Evolutionary conservation across 1,140 invertebrate species (phyloP).

Genomic region (Elymnias hypermnestra): DNA sequence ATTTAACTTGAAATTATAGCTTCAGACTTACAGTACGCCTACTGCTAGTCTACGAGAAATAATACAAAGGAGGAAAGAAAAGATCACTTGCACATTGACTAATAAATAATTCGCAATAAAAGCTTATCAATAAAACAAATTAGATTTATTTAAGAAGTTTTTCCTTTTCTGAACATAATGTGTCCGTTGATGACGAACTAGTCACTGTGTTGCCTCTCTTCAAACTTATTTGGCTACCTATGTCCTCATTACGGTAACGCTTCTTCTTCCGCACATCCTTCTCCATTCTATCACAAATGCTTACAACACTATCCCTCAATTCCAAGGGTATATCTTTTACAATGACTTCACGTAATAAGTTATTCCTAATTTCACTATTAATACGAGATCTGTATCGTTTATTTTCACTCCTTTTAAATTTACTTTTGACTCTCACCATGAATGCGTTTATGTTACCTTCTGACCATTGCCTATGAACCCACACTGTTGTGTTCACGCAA

Average conservation of each 20-base stretch:
- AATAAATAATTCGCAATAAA: too few species aligned
- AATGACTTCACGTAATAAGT: constrained; percentile 47
- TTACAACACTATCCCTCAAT: constrained; percentile 40
- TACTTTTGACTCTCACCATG: constrained; percentile 6
- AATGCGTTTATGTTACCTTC: constrained; percentile 20
- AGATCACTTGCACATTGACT: too few species aligned
- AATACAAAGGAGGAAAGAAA: too few species aligned
- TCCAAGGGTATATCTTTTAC: constrained; percentile 50
- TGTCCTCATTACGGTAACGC: constrained; percentile 35
- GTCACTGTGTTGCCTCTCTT: not conserved
- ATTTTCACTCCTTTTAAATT: constrained; percentile 20
- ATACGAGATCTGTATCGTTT: constrained; percentile 10
- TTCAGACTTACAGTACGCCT: too few species aligned
- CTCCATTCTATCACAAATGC: constrained; percentile 44
- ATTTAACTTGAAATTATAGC: too few species aligned
- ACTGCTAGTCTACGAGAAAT: not conserved
- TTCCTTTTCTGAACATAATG: constrained; percentile 8
- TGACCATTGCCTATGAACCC: constrained; percentile 24
- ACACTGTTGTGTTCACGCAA: constrained; percentile 29
- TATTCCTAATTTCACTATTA: constrained; percentile 35
- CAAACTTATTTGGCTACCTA: constrained; percentile 39
- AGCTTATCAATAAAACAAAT: not conserved
- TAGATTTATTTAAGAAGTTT: constrained; percentile 1
- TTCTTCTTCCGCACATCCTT: constrained; percentile 40
- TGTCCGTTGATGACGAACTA: not conserved